Base-by-base conservation (phyloP, 1,140 invertebrate genomes). In the Eriocheir sinensis region DNA sequence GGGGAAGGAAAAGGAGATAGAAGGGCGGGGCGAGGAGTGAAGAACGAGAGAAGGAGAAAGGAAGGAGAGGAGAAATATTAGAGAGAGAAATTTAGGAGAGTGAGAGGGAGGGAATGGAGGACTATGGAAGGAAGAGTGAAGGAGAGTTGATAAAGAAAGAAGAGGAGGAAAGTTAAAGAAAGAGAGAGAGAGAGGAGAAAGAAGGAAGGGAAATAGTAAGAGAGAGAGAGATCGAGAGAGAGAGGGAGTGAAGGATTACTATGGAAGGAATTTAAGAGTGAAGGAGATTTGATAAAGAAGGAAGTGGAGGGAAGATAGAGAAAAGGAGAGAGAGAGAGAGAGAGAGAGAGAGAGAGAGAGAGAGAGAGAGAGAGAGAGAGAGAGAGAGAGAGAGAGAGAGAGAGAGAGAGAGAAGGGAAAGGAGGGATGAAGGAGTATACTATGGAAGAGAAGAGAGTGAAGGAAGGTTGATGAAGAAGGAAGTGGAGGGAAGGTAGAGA, bases 291-390 rank as follows among this genome's bases (percentile, higher is more conserved):
- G n/a, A 34, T 8, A 9, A 8, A 85, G 81, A 38, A 15, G 15
- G 81, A 85, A n/a, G 34, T 12, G 27, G 32, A 30, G 9, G 30
- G 34, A n/a, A 41, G 32, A 6, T 85, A 38, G 36, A 0, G 15
- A n/a, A 85, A 36, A 86, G 3, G 36, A 2, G 2, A 9, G 30
- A n/a, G 83, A n/a, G n/a, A n/a, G n/a, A n/a, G 90, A 89, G 40
- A 89, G 40, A 83, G 88, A 4, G 40, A 89, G 27, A 89, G 27
- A 83, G 88, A 40, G 36, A 40, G 8, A 32, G 88, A 89, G 40
- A 83, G 72, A 89, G 40, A 89, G 40, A 83, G 40, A 89, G 88
- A 48, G 34, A 48, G 32, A 81, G 89, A 90, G 81, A 83, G 81
- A 83, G 85, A 40, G 40, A 91, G 90, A 85, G 90, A 40, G 60